These are phyloP conservation scores for Pantelozetes paolii DNA, from an alignment of 2,888 invertebrate genomes.

Conservation along the genomic window DNA sequence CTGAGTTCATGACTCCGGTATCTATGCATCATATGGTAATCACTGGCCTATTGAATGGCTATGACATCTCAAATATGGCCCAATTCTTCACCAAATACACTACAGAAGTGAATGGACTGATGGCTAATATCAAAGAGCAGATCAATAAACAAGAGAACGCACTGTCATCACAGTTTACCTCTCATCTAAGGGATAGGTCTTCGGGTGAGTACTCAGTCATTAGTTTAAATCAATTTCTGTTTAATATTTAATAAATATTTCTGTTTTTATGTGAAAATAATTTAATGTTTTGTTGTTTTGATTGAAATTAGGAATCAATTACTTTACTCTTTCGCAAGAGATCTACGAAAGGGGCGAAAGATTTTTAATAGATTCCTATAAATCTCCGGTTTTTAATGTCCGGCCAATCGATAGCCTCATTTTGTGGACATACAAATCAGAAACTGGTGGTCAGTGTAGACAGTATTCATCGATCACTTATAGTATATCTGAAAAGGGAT, in stretches of 20 bases:
- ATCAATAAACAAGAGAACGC: not conserved
- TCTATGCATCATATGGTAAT: slow-evolving; percentile 8
- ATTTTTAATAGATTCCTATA: slow-evolving; percentile 17
- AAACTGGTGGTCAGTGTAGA: not conserved
- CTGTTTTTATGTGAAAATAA: not conserved
- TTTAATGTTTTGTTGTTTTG: not conserved
- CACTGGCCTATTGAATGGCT: slow-evolving; percentile 7
- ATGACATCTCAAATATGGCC: slow-evolving; percentile 26
- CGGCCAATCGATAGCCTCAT: not conserved
- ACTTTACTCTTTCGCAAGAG: slow-evolving; percentile 9
- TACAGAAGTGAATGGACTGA: not conserved
- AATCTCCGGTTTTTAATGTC: not conserved
- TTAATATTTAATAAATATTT: not conserved
- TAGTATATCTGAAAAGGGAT: slow-evolving; percentile 10
- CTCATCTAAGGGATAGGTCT: not conserved
- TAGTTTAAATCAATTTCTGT: not conserved
- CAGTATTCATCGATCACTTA: slow-evolving; percentile 12
- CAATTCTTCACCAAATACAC: slow-evolving; percentile 26
- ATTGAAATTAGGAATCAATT: not conserved
- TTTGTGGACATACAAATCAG: not conserved
- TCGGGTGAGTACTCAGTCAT: slow-evolving; percentile 2
- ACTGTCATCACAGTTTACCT: not conserved
- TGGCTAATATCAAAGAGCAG: not conserved
- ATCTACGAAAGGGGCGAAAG: slow-evolving; percentile 10
- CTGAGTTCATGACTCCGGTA: slow-evolving; percentile 1